phyloP scores from a whole-genome alignment of 2,888 invertebrate genomes.

The Campopleginae sp. region DNA sequence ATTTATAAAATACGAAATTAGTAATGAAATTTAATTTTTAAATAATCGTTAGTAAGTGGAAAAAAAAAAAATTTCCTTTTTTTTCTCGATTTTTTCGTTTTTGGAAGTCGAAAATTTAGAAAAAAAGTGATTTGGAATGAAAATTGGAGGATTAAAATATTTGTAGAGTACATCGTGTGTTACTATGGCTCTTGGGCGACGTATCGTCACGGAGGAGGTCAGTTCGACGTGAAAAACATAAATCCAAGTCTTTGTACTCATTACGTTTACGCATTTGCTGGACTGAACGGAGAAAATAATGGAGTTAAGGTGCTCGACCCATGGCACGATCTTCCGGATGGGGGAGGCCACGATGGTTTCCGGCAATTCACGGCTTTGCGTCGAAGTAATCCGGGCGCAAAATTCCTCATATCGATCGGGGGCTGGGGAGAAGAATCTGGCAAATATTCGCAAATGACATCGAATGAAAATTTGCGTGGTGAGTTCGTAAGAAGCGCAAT shows the following conservation, averaged over 20 bases:
- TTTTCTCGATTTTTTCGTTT: no score
- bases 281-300: conserved; percentile 85
- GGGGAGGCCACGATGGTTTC: conserved; percentile 84
- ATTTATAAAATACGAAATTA: no score
- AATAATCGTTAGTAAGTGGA: no score
- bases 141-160: neutral
- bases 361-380: conserved; percentile 86
- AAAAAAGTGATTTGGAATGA: no score
- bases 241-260: conserved; percentile 90
- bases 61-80: no score
- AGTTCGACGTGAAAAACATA: conserved; percentile 88
- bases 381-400: conserved; percentile 85
- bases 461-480: conserved; percentile 82
- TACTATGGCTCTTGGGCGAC: conserved; percentile 92
- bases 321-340: conserved; percentile 87
- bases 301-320: conserved; percentile 86
- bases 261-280: conserved; percentile 90
- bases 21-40: no score
- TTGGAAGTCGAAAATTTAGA: no score
- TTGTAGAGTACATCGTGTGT: conserved; percentile 88
- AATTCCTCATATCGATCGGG: conserved; percentile 88
- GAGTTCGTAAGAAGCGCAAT: conserved; percentile 86
- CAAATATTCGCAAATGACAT: conserved; percentile 87
- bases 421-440: conserved; percentile 89
- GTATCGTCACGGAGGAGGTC: conserved; percentile 88